These are phyloP conservation scores for Tipula unca DNA, from an alignment of 2,888 invertebrate species.

Conservation along the genomic window DNA sequence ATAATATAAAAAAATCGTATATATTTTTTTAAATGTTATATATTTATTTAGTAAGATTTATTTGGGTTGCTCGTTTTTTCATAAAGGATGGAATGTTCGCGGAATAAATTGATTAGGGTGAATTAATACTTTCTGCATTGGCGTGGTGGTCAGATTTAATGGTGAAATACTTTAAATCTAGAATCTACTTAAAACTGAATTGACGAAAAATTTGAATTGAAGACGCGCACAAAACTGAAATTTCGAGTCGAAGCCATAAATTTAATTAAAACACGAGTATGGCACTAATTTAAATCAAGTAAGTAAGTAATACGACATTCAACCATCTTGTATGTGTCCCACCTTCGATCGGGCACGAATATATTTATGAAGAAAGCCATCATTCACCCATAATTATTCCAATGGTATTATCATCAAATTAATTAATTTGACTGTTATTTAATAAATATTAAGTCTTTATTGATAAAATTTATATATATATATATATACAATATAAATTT, in stretches of 20 bases:
- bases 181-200: too few species aligned
- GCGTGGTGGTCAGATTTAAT: too few species aligned
- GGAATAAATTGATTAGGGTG: neutral
- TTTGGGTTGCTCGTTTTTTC: neutral
- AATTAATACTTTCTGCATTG: neutral
- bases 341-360: neutral
- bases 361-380: neutral
- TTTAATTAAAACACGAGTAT: too few species aligned
- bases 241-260: too few species aligned
- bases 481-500: too few species aligned
- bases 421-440: neutral
- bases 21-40: neutral
- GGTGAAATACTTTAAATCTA: too few species aligned
- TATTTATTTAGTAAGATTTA: neutral
- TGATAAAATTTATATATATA: neutral
- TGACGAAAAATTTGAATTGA: too few species aligned
- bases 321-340: too few species aligned
- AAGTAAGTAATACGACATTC: too few species aligned
- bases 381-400: neutral
- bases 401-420: neutral
- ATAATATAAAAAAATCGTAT: neutral
- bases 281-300: too few species aligned
- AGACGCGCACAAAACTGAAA: too few species aligned
- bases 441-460: conserved; percentile 8
- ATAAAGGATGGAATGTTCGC: neutral